Percentiles rank a stretch among this genome's conserved stretches.
These are phyloP conservation scores for Cantharis flavilabris DNA, from an alignment of 2,888 invertebrate species.

Conservation along the genomic window DNA sequence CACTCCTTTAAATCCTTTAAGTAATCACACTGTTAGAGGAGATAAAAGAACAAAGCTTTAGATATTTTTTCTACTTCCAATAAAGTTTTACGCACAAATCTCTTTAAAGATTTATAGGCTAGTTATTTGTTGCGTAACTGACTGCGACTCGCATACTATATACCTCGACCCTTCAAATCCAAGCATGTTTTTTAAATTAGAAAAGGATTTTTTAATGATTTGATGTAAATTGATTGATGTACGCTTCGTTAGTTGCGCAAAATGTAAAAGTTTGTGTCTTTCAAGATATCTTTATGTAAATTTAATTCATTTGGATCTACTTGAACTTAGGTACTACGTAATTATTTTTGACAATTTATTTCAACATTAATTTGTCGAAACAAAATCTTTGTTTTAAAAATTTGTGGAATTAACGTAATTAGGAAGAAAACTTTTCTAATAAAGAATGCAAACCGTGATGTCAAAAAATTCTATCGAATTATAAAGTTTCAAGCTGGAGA, in stretches of 20 bases:
- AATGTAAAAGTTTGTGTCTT: background rate
- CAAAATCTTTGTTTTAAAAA: background rate
- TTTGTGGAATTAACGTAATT: background rate
- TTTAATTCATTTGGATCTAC: background rate
- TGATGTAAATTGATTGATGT: background rate
- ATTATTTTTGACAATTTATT: background rate
- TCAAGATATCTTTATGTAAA: background rate
- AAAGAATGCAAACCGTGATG: slow-evolving; percentile 6
- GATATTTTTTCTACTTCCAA: background rate
- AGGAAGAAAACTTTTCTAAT: slow-evolving; percentile 6
- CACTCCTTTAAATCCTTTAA: background rate
- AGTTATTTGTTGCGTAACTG: background rate
- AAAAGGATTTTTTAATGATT: background rate
- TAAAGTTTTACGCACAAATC: background rate
- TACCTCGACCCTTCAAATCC: background rate
- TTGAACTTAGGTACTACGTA: background rate
- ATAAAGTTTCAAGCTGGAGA: slow-evolving; percentile 9
- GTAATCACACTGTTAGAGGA: background rate
- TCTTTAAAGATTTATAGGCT: background rate
- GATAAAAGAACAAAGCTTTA: background rate
- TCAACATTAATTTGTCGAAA: background rate
- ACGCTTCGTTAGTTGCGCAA: background rate
- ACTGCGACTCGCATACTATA: background rate
- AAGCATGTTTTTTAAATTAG: background rate
- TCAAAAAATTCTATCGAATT: slow-evolving; percentile 23